Evolutionary conservation across 2,888 invertebrate genomes (phyloP).

Genomic region (Orchesellides sinensis): DNA sequence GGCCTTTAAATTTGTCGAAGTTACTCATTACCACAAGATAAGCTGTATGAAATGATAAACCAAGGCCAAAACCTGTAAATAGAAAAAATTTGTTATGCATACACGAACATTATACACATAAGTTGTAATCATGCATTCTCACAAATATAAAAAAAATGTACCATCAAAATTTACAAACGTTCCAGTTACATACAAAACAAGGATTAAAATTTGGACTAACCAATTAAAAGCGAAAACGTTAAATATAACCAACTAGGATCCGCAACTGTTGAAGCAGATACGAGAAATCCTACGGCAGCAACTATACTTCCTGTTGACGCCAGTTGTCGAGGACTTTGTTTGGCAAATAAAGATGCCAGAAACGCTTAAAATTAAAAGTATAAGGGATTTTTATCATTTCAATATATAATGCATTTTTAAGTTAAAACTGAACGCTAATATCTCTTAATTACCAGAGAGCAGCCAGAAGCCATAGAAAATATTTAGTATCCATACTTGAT

Average conservation of each 20-base stretch:
- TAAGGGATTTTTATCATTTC: not conserved
- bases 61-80: slow-evolving; percentile 69
- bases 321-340: slow-evolving; percentile 49
- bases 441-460: slow-evolving; percentile 57
- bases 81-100: not conserved
- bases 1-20: slow-evolving; percentile 67
- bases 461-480: slow-evolving; percentile 63
- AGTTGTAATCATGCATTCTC: too few species aligned
- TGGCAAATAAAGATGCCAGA: slow-evolving; percentile 39
- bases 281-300: slow-evolving; percentile 67
- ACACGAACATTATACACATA: too few species aligned
- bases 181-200: too few species aligned
- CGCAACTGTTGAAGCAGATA: slow-evolving; percentile 52
- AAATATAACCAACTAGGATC: slow-evolving; percentile 63
- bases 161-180: too few species aligned
- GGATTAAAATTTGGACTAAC: slow-evolving; percentile 54
- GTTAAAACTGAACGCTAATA: not conserved
- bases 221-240: slow-evolving; percentile 67
- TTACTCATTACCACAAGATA: slow-evolving; percentile 70
- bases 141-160: too few species aligned
- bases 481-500: slow-evolving; percentile 66
- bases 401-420: not conserved
- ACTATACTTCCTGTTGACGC: slow-evolving; percentile 60
- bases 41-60: slow-evolving; percentile 70
- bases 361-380: slow-evolving; percentile 17